A percentile compares a stretch with the other conserved stretches of the same genome.
phyloP scores from a whole-genome alignment of 2,888 invertebrate species.

The Galerucella calmariensis region DNA sequence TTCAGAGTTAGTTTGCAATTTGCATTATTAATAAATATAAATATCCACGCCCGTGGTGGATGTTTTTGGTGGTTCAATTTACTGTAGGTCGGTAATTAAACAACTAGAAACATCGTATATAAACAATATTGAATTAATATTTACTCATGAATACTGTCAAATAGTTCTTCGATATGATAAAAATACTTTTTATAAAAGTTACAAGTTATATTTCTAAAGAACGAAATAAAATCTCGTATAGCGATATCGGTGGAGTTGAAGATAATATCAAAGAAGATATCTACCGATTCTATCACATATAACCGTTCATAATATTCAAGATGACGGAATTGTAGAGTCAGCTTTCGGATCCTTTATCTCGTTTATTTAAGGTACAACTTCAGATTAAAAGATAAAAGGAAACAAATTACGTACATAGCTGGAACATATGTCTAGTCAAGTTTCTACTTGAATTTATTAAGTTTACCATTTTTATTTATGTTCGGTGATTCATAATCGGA shows the following conservation, averaged over 20 bases:
- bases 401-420: constrained; percentile 45
- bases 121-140: no score
- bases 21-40: no score
- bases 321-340: constrained; percentile 50
- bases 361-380: constrained; percentile 52
- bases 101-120: no score
- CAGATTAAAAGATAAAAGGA: constrained; percentile 49
- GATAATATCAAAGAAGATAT: constrained; percentile 21
- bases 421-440: constrained; percentile 38
- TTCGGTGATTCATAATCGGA: constrained; percentile 21
- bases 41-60: no score
- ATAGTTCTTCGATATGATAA: no score
- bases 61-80: no score
- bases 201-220: no score
- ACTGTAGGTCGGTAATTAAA: no score
- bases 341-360: constrained; percentile 48
- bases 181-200: no score
- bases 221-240: not conserved
- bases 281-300: constrained; percentile 38
- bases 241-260: constrained; percentile 2
- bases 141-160: no score
- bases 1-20: no score
- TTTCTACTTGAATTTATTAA: constrained; percentile 38
- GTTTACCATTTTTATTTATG: constrained; percentile 42
- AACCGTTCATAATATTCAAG: constrained; percentile 50